Evolutionary conservation across 2,888 invertebrate genomes (phyloP), one percentile per base, ranked within the genome.

Genomic region (Branchipolynoe longqiensis): DNA sequence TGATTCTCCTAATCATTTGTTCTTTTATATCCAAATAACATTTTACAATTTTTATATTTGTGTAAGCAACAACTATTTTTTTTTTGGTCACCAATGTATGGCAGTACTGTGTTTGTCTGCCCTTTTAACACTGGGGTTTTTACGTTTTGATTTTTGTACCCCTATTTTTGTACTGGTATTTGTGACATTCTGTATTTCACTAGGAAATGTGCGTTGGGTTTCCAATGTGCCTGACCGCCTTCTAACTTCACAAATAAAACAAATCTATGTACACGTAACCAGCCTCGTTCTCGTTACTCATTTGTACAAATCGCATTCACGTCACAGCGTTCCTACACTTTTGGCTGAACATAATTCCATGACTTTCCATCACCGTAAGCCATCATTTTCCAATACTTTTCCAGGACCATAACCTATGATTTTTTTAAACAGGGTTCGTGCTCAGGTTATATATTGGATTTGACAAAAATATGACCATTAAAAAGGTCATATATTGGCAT

Each of bases 121-220:
- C 69, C 69, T 69, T n/a, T 69, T 38, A n/a, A 69, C 69, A 78
- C 48, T 41, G 78, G 78, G 54, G 54, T 54, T 78, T 78, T 78
- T 54, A 48, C 78, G 41, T 78, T 78, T 78, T 62, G n/a, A 78
- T 78, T 78, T 78, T 78, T 78, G 78, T 78, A 78, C 41, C 41
- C 78, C 78, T 78, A 78, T 78, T 78, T 78, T 78, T 78, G 78
- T 78, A 78, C 41, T 41, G 25, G 78, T 78, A 78, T 78, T 25
- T 41, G 78, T 78, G 54, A 78, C 69, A 38, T 69, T 69, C 69
- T 33, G 69, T 69, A 69, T 69, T 69, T 69, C 69, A 69, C 25
- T n/a, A n/a, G 69, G 69, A 33, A 69, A 69, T 18, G 38, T 69
- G 69, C 69, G 69, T 69, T 38, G 69, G 69, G 69, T 69, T 69